A percentile compares a stretch with the other conserved stretches of the same genome.
phyloP scores from a whole-genome alignment of 2,113 vertebrate species.

The Sapayoa aenigma region DNA sequence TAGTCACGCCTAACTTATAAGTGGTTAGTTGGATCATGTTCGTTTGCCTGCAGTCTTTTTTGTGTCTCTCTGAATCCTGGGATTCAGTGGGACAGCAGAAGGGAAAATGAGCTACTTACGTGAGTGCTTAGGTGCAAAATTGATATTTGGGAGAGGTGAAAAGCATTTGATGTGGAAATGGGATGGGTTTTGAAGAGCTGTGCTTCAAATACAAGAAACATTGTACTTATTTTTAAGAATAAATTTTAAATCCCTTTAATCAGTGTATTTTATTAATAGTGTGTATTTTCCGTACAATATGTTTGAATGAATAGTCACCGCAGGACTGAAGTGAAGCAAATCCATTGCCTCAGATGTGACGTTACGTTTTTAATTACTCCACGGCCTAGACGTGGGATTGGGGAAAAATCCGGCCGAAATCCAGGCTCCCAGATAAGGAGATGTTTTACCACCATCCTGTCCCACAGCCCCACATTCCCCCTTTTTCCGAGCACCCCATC shows the following conservation, averaged over 20 bases:
- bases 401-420: rapidly evolving
- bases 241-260: not conserved
- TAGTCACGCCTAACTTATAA: not conserved
- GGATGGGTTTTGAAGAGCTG: not conserved
- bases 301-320: rapidly evolving
- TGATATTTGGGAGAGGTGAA: not conserved
- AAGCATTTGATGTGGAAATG: not conserved
- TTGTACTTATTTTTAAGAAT: not conserved
- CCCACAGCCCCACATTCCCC: not conserved
- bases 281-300: rapidly evolving
- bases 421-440: not conserved
- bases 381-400: not conserved
- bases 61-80: not conserved
- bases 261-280: not conserved
- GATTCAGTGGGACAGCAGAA: not conserved
- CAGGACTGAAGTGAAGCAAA: not conserved
- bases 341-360: too few relatives aligned
- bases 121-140: not conserved
- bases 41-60: rapidly evolving
- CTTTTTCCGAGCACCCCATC: rapidly evolving
- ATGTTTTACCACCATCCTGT: rapidly evolving
- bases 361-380: not conserved
- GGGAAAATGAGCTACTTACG: not conserved
- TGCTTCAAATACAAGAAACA: not conserved
- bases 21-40: not conserved